Evolutionary conservation across 2,113 vertebrate genomes (phyloP), one percentile per base, ranked within the genome.

Genomic region (Tretioscincus oriximinensis): DNA sequence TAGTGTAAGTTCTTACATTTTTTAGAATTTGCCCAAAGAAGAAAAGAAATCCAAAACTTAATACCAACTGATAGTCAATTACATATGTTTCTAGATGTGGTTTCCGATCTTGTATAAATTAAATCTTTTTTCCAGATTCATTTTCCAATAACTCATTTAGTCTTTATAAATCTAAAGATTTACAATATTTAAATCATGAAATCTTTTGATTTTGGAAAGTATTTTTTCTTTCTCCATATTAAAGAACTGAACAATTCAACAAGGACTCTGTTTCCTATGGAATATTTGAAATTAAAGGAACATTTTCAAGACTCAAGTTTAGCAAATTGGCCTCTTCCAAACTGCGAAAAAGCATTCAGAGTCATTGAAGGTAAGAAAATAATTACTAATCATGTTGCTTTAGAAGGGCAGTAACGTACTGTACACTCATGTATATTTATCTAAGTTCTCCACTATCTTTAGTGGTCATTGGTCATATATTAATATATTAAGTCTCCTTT

Each of bases 241-340:
- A 24, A 90, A 96, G 95, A 96, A 83, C 83, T 96, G 78, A 96
- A 96, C 90, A 95, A 94, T 86, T 94, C 92, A 80, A 93, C 94
- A 72, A 94, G 93, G 89, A 91, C 91, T 66, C 94, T 93, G 84
- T 96, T 96, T 76, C 91, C 95, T 84, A 81, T 26, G 89, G 95
- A 96, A 88, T 96, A 96, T 92, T 88, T 95, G 85, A 95, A 94
- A 90, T 91, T 95, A 87, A 94, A 95, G 86, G 95, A 96, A 92
- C 94, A 88, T 84, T 96, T 96, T 92, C 95, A 95, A 89, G 95
- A 94, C 92, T 94, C 94, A 75, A 94, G 82, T 90, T 94, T 89
- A 90, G 91, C 94, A 85, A 95, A 95, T 82, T 96, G 94, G 94
- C 95, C 96, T 18, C 84, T 96, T 24, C 96, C 95, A 71, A 95